Evolutionary conservation across 2,888 invertebrate species (phyloP), one percentile per base, ranked within the genome.

Genomic region (Plusia festucae): DNA sequence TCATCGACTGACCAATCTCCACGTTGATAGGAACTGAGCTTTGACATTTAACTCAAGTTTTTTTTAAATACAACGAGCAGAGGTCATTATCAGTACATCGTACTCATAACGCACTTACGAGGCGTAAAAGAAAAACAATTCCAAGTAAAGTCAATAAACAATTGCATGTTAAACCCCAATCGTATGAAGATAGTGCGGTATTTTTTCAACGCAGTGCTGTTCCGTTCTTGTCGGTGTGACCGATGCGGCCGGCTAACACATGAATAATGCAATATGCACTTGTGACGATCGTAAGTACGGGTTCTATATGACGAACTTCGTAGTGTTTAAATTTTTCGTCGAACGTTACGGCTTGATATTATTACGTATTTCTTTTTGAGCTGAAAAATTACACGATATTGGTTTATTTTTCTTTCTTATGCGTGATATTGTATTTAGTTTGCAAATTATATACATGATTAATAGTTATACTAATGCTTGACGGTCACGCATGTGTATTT

Each of bases 231-330:
- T 70, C 78, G 82, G 78, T 82, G 88, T 85, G 89, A 88, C 90
- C 86, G 90, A 79, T 75, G 79, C 85, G 87, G 82, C 77, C 74
- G 78, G 76, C 78, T 85, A 74, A 71, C 79, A 76, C 82, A 87
- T 90, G 87, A 86, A 90, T 90, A 86, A 89, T 88, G 85, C 83
- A 87, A 79, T 65, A 71, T 83, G 82, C 85, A 82, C 83, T 85
- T 86, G 84, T 79, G 83, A 82, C 81, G 79, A 70, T 67, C 58
- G 40, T 18, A 52, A 0, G 69, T 75, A 62, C 76, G 54, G 78
- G 16, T 54, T 53, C 46, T 8, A 30, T 76, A 55, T 60, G 78
- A 22, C 66, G 80, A 83, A 84, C 59, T 24, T 34, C 51, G 49
- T 4, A 16, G 9, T 0, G 13, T 44, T 16, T 20, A 44, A 30